These are phyloP conservation scores for Uria lomvia DNA, from an alignment of 2,113 vertebrate genomes.

Conservation along the genomic window DNA sequence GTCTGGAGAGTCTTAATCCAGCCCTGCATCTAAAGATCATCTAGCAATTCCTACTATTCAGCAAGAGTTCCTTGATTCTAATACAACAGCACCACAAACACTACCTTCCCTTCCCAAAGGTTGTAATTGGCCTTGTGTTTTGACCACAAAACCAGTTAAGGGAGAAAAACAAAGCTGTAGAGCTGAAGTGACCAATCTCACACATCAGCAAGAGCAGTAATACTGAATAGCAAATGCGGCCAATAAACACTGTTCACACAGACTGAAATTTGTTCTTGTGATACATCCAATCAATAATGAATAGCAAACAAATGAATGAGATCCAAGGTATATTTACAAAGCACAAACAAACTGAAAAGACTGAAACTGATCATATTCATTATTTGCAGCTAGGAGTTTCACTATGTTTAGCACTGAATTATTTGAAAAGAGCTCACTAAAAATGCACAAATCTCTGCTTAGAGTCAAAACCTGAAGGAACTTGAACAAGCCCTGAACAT, in stretches of 20 bases:
- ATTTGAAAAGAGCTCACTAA: neutral
- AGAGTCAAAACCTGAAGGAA: neutral
- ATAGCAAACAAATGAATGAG: constrained; percentile 9
- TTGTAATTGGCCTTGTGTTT: neutral
- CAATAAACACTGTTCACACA: neutral
- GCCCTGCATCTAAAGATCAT: neutral
- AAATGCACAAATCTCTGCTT: neutral
- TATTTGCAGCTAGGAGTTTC: neutral
- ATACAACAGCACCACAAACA: neutral
- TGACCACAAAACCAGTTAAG: neutral
- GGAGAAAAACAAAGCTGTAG: neutral
- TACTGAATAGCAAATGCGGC: neutral
- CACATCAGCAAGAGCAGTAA: neutral
- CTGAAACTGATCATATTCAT: neutral
- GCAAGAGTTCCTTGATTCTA: neutral
- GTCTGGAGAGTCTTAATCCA: neutral
- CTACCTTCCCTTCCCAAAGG: neutral
- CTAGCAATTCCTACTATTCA: neutral
- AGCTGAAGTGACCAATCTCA: neutral
- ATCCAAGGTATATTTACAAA: constrained; percentile 14
- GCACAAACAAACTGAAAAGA: neutral
- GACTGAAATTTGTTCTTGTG: neutral
- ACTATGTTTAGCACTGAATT: neutral
- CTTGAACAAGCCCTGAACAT: neutral
- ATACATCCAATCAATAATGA: neutral